A percentile compares a stretch with the other conserved stretches of the same genome.
These are phyloP conservation scores for Apteryx mantelli DNA, from an alignment of 2,113 vertebrate species.

Conservation along the genomic window DNA sequence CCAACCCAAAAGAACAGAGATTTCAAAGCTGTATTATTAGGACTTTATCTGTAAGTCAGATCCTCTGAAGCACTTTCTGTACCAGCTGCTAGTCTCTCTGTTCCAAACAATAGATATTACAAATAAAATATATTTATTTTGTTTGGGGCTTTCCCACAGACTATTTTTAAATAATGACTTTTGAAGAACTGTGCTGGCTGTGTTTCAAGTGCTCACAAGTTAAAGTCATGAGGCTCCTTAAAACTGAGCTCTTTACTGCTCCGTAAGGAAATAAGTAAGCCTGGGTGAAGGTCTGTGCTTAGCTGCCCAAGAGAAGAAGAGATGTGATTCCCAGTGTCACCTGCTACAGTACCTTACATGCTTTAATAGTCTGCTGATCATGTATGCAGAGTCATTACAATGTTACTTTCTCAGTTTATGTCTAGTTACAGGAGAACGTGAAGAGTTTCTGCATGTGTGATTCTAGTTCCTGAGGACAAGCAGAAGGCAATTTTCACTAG, in stretches of 20 bases:
- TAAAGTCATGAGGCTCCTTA: not conserved
- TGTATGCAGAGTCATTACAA: not conserved
- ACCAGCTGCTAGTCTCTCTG: constrained; percentile 27
- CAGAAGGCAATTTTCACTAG: not conserved
- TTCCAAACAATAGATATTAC: constrained; percentile 59
- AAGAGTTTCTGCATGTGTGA: not conserved
- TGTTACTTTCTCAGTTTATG: not conserved
- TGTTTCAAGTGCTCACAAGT: constrained; percentile 42
- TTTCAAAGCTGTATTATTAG: constrained; percentile 22
- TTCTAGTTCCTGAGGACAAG: not conserved
- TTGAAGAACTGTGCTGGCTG: constrained; percentile 25
- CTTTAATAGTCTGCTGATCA: not conserved
- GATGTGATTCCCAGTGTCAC: not conserved
- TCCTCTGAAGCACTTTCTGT: constrained; percentile 52
- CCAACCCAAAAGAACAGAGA: not conserved
- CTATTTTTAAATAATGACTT: constrained; percentile 72
- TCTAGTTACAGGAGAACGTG: not conserved
- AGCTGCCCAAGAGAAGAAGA: not conserved
- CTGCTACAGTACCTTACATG: not conserved
- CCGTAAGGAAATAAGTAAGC: not conserved
- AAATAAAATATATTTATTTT: constrained; percentile 70
- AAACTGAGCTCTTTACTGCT: not conserved
- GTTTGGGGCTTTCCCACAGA: constrained; percentile 71
- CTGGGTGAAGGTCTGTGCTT: not conserved
- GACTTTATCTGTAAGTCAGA: not conserved